These are phyloP conservation scores for Tiliacea aurago DNA, from an alignment of 2,888 invertebrate species.

Conservation along the genomic window DNA sequence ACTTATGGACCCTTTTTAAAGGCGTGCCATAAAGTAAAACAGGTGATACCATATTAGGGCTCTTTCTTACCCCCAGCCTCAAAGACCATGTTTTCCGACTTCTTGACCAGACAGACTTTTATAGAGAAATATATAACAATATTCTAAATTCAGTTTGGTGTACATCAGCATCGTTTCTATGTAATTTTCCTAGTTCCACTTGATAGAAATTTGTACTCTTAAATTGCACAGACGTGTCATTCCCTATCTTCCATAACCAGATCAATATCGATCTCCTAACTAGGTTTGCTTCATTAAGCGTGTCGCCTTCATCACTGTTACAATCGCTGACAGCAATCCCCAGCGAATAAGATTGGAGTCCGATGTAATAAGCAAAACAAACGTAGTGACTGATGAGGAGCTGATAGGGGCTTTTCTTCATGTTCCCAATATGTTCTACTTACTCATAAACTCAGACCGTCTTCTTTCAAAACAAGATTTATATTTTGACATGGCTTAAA, in stretches of 20 bases:
- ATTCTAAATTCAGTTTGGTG: no score
- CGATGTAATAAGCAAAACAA: slow-evolving; percentile 24
- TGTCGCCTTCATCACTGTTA: slow-evolving; percentile 37
- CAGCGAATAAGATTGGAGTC: slow-evolving; percentile 39
- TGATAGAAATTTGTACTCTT: background rate
- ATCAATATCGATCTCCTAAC: slow-evolving; percentile 45
- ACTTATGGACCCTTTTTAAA: no score
- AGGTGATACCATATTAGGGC: no score
- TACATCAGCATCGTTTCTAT: background rate
- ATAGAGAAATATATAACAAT: no score
- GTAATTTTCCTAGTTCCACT: background rate
- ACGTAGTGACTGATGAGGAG: background rate
- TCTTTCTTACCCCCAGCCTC: no score
- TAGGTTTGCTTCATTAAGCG: slow-evolving; percentile 43
- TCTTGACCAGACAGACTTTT: no score
- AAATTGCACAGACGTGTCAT: background rate
- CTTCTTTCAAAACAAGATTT: no score
- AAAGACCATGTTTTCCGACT: no score
- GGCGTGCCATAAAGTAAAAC: no score
- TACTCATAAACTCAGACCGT: background rate
- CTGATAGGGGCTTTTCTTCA: background rate
- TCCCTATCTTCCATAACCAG: slow-evolving; percentile 20
- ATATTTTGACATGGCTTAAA: no score
- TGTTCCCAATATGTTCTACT: background rate
- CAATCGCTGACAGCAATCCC: slow-evolving; percentile 39